phyloP scores from a whole-genome alignment of 2,113 vertebrate genomes.

The Alethe castanea region DNA sequence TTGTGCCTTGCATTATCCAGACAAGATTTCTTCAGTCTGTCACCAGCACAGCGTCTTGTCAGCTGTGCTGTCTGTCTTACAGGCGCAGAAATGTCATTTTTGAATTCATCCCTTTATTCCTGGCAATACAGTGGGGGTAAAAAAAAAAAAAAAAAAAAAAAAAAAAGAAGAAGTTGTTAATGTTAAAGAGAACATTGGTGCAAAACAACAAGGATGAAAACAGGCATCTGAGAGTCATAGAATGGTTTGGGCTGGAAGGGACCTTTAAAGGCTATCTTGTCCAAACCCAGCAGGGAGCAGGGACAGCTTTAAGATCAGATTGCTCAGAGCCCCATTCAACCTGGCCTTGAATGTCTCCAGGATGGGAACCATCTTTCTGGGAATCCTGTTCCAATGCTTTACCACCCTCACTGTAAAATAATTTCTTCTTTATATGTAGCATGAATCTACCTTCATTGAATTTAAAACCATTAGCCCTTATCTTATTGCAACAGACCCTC shows the following conservation, averaged over 20 bases:
- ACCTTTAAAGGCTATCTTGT: not conserved
- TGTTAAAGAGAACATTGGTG: not conserved
- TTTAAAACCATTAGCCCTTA: not conserved
- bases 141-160: accelerated
- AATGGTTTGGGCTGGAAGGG: not conserved
- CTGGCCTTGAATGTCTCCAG: not conserved
- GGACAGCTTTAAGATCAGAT: not conserved
- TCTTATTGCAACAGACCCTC: not conserved
- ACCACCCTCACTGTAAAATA: not conserved
- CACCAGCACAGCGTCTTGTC: not conserved
- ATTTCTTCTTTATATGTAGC: not conserved
- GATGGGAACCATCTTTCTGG: no score
- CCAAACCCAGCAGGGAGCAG: not conserved
- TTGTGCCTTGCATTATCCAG: not conserved
- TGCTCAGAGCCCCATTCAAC: not conserved
- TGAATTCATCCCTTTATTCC: not conserved
- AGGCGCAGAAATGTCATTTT: not conserved
- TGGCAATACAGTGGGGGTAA: not conserved
- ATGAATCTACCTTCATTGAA: not conserved
- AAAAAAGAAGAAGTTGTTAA: not conserved
- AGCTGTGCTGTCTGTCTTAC: not conserved
- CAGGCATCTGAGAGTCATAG: not conserved
- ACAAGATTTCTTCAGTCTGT: constrained; percentile 17
- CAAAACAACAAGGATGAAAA: not conserved
- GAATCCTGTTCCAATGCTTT: not conserved